phyloP scores from a whole-genome alignment of 2,888 invertebrate species.

The Alviniconcha strummeri region DNA sequence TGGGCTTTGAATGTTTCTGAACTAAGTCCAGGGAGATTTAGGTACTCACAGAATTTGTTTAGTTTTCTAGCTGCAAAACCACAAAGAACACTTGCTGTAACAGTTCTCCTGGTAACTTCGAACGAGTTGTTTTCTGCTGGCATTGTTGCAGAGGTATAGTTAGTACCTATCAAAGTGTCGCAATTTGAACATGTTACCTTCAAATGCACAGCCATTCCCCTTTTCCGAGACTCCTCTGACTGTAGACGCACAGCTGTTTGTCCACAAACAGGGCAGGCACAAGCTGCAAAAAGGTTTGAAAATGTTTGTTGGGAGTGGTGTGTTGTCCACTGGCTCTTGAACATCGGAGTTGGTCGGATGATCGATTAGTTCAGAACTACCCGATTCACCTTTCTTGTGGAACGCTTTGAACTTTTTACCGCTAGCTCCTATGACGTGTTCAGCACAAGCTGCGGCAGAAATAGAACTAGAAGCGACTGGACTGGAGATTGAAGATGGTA shows the following conservation, averaged over 20 bases:
- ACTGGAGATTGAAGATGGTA: no score
- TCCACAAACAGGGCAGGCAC: neutral
- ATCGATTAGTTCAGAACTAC: neutral
- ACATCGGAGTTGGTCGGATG: neutral
- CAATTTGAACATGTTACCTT: neutral
- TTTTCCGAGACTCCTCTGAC: neutral
- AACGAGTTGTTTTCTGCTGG: neutral
- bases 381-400: no score
- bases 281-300: neutral
- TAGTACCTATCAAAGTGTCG: neutral
- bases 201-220: neutral
- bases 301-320: slow-evolving; percentile 2
- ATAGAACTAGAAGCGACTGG: neutral
- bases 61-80: no score
- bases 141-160: slow-evolving; percentile 5
- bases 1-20: slow-evolving; percentile 3
- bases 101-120: neutral
- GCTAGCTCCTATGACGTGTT: no score
- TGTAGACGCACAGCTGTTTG: neutral
- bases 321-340: neutral
- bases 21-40: slow-evolving; percentile 4
- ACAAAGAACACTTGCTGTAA: slow-evolving; percentile 5
- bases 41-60: slow-evolving; percentile 1
- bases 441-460: neutral
- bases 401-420: neutral